phyloP scores from a whole-genome alignment of 2,888 invertebrate species.

The Cryptus armator region DNA sequence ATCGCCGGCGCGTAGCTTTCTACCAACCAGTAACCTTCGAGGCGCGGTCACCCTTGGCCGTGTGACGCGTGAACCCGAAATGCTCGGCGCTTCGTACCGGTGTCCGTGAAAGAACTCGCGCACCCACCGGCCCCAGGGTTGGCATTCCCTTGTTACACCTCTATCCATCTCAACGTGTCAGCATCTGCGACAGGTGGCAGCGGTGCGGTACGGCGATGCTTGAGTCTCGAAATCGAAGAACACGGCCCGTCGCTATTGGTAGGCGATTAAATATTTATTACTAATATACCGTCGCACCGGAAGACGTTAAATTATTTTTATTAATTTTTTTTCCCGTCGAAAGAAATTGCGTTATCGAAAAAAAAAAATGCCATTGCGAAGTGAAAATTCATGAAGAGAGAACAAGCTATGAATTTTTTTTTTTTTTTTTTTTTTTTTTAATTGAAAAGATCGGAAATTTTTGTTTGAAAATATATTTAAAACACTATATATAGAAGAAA shows the following conservation, averaged over 20 bases:
- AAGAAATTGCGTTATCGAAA: not conserved
- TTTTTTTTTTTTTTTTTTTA: not conserved
- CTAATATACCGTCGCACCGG: not conserved
- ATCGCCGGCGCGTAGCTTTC: slow-evolving; percentile 31
- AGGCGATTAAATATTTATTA: slow-evolving; percentile 31
- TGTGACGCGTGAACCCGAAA: slow-evolving; percentile 33
- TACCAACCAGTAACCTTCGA: slow-evolving; percentile 64
- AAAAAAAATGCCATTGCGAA: not conserved
- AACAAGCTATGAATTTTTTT: not conserved
- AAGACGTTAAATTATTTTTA: not conserved
- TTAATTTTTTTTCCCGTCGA: too few relatives aligned
- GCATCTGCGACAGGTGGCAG: slow-evolving; percentile 54
- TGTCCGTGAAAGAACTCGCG: slow-evolving; percentile 30
- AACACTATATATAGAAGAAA: not conserved
- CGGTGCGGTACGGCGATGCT: slow-evolving; percentile 44
- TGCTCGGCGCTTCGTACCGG: slow-evolving; percentile 19
- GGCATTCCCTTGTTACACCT: not conserved
- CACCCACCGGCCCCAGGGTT: not conserved
- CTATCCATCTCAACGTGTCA: slow-evolving; percentile 9
- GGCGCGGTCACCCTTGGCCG: slow-evolving; percentile 67
- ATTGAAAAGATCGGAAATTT: not conserved
- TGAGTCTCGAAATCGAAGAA: slow-evolving; percentile 33
- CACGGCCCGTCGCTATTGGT: slow-evolving; percentile 40
- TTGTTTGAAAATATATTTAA: not conserved
- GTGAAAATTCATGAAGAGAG: not conserved